Evolutionary conservation across 2,113 vertebrate species (phyloP), one percentile per base, ranked within the genome.

Genomic region (Dunckerocampus dactyliophorus): DNA sequence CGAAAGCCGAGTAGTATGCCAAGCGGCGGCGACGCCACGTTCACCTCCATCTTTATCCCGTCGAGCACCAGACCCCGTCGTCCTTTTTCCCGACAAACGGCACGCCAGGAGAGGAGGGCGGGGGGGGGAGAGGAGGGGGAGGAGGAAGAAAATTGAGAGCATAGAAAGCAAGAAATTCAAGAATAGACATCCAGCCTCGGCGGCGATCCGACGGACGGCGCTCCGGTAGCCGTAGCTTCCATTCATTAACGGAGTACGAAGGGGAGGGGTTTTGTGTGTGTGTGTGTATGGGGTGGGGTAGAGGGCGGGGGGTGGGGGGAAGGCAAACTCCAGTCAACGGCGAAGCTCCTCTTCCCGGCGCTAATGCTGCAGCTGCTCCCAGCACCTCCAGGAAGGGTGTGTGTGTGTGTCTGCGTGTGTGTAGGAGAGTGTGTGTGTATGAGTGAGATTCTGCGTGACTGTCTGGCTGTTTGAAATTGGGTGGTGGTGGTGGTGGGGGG

Each of bases 361-460:
- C 85, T 87, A 87, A 86, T 85, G 84, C 87, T 87, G 87, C 89
- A 87, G 87, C 87, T 88, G 86, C 89, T 91, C 85, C 87, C 85
- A 89, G 88, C 86, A 89, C 89, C 85, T 90, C 86, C 85, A 86
- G 87, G 83, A 88, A 89, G 90, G 89, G 88, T 88, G 88, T 88
- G 88, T 88, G 88, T 75, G 88, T 77, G 80, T 85, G 85, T 82
- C 88, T 82, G 79, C 80, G 79, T 69, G 67, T 64, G 68, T 65
- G 75, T 24, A 67, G 47, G 55, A 34, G 70, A 54, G 71, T 53
- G 67, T 58, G 66, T 58, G 65, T 61, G 51, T 47, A 68, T 82
- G 87, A 66, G 85, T 80, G 82, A 65, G 74, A 73, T 83, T 80
- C 77, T 86, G 87, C 82, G 82, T 86, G 88, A 88, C 84, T 85